Conservation (phyloP, 2,797 vertebrate genomes). For the Eulemur albifrons region DNA sequence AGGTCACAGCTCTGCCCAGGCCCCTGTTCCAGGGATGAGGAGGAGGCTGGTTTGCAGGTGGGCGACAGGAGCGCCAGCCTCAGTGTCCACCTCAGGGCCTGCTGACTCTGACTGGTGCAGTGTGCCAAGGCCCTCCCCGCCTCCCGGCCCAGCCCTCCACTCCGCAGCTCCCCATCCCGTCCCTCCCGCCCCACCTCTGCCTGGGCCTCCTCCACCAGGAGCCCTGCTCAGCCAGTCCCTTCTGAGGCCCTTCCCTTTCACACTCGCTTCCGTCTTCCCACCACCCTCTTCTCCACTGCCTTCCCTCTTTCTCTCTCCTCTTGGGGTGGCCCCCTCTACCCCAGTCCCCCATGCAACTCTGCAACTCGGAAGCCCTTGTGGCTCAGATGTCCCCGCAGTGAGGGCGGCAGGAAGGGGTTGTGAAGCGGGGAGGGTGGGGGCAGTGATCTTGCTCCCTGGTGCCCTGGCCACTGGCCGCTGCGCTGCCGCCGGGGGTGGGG, state of each 20-base stretch:
- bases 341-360: neutral
- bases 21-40: neutral
- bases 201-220: neutral
- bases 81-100: neutral
- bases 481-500: conserved; percentile 23
- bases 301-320: neutral
- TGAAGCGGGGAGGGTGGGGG: neutral
- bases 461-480: neutral
- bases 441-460: conserved; percentile 37
- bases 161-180: accelerated
- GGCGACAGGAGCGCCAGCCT: neutral
- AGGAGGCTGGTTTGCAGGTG: neutral
- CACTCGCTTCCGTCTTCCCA: neutral
- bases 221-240: neutral
- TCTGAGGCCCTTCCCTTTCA: accelerated
- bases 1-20: conserved; percentile 28
- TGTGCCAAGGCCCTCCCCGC: neutral
- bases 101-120: too few relatives aligned
- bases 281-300: neutral
- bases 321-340: neutral
- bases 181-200: neutral
- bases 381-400: neutral
- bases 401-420: neutral
- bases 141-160: neutral
- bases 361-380: neutral